Percentiles rank a stretch among this genome's conserved stretches.
Conservation (phyloP, 2,888 invertebrate genomes). For the Arge pagana region DNA sequence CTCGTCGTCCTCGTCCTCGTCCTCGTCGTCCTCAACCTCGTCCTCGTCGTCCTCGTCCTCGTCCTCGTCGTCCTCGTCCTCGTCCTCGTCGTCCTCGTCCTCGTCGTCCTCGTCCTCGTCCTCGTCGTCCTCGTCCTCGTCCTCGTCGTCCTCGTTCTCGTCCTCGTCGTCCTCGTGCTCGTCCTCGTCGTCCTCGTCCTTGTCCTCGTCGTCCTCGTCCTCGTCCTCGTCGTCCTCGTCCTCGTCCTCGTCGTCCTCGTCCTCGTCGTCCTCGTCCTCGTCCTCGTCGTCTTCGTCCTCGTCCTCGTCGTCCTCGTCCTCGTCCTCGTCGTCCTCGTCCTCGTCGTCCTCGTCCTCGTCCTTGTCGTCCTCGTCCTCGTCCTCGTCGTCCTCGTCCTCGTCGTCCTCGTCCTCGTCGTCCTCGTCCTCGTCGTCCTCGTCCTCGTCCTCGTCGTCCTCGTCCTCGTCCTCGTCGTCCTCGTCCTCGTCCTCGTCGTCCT, state of each 20-base stretch:
- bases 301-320: no score
- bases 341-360: no score
- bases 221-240: not conserved
- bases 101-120: not conserved
- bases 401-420: not conserved
- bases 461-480: conserved; percentile 1
- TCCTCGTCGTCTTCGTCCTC: no score
- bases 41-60: conserved; percentile 4
- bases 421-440: not conserved
- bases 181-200: no score
- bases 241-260: not conserved
- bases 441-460: not conserved
- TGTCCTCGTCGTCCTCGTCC: no score
- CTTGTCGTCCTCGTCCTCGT: no score
- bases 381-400: conserved; percentile 1
- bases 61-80: conserved; percentile 2
- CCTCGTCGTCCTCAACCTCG: no score
- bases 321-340: not conserved
- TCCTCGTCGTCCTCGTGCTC: no score
- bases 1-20: not conserved
- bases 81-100: no score
- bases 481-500: no score
- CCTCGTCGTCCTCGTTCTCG: no score
- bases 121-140: not conserved
- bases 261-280: no score